These are phyloP conservation scores for Venturia canescens DNA, from an alignment of 1,140 invertebrate genomes.

Conservation along the genomic window DNA sequence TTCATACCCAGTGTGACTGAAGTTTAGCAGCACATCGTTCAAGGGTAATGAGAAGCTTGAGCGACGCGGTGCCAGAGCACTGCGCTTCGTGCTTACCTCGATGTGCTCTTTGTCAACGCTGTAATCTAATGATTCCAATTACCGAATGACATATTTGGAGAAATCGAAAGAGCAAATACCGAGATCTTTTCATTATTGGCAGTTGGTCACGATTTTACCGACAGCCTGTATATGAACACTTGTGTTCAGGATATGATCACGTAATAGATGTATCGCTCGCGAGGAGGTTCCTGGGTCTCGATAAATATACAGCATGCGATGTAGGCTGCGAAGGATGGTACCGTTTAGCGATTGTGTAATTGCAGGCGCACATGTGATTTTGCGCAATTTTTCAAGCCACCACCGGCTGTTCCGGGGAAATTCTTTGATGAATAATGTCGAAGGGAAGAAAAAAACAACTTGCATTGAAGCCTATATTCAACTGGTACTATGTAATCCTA, in stretches of 20 bases:
- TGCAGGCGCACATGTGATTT: neutral
- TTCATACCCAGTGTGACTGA: neutral
- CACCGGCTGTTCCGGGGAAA: neutral
- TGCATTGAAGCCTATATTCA: neutral
- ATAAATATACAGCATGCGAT: conserved; percentile 17
- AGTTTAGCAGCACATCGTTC: too few species aligned
- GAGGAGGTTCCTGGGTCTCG: neutral
- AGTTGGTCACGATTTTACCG: too few species aligned
- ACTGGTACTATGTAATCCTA: neutral
- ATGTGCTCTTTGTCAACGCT: too few species aligned
- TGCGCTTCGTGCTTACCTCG: too few species aligned
- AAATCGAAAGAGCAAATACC: too few species aligned
- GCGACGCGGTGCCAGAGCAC: too few species aligned
- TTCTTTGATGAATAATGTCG: neutral
- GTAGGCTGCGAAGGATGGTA: conserved; percentile 3
- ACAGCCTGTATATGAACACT: neutral
- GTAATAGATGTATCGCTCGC: neutral
- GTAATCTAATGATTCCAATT: too few species aligned
- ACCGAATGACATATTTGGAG: too few species aligned
- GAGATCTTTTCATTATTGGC: too few species aligned
- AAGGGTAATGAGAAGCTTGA: too few species aligned
- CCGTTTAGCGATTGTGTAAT: neutral
- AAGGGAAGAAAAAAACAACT: neutral
- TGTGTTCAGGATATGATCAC: neutral
- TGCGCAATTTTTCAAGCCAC: neutral